Conservation (phyloP, 1,140 invertebrate species). For the Drosophila insularis region DNA sequence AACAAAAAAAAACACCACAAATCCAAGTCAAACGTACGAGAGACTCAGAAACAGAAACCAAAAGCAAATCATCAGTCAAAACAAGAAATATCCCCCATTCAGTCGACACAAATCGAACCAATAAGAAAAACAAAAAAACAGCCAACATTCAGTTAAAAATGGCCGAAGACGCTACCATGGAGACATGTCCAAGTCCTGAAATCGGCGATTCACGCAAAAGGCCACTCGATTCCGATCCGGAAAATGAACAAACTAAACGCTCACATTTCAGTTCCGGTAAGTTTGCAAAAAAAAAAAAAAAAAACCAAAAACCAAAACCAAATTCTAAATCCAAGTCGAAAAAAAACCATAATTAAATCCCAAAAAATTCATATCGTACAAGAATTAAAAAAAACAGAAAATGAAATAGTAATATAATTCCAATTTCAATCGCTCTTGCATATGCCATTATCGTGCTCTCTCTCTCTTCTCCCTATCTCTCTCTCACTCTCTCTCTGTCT, state of each 20-base stretch:
- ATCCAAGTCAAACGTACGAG: conserved; percentile 30
- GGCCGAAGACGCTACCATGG: conserved; percentile 89
- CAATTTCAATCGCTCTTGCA: conserved; percentile 71
- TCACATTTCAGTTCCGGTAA: conserved; percentile 93
- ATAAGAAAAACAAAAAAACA: conserved; percentile 52
- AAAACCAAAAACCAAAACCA: conserved; percentile 37
- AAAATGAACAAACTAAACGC: conserved; percentile 92
- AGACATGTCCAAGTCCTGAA: conserved; percentile 90
- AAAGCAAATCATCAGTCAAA: conserved; percentile 37
- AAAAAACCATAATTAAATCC: conserved; percentile 47
- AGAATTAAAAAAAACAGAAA: conserved; percentile 32
- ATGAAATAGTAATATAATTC: conserved; percentile 33
- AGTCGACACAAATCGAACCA: conserved; percentile 34
- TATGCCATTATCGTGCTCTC: conserved; percentile 65
- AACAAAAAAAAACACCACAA: conserved; percentile 26
- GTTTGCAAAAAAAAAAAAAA: conserved; percentile 67
- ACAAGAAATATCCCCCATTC: conserved; percentile 30
- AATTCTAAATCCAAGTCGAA: conserved; percentile 19
- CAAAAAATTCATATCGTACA: conserved; percentile 45
- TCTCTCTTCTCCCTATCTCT: conserved; percentile 43
- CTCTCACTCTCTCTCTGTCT: conserved; percentile 21
- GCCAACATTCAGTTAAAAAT: conserved; percentile 82
- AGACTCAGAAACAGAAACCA: conserved; percentile 23
- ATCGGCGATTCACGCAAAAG: conserved; percentile 91
- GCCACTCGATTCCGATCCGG: conserved; percentile 91